Conservation (phyloP, 2,888 invertebrate species). For the Bellardia pandia region DNA sequence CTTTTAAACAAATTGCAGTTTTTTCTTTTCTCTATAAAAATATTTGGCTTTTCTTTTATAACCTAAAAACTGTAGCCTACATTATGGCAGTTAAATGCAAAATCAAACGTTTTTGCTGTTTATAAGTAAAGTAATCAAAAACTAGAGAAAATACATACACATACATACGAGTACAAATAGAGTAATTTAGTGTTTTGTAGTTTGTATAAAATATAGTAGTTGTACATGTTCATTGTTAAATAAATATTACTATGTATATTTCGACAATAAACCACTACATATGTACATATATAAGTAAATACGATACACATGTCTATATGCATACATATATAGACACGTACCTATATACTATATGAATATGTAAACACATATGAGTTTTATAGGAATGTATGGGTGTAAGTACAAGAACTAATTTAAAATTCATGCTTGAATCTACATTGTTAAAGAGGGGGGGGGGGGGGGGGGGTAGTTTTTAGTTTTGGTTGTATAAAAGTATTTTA, state of each 20-base stretch:
- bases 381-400: neutral
- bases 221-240: conserved; percentile 15
- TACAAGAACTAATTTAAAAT: conserved; percentile 41
- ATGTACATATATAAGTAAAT: neutral
- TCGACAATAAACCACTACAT: neutral
- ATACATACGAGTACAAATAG: neutral
- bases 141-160: neutral
- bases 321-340: neutral
- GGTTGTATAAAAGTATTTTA: neutral
- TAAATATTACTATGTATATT: conserved; percentile 13
- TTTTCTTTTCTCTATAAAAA: neutral
- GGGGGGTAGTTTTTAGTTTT: neutral
- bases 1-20: neutral
- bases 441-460: neutral
- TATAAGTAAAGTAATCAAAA: conserved; percentile 6
- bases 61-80: neutral
- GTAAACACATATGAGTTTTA: conserved; percentile 17
- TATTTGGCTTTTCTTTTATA: neutral
- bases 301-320: neutral
- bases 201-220: neutral
- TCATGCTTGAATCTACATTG: conserved; percentile 25
- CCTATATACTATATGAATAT: neutral
- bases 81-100: neutral
- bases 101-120: neutral
- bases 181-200: neutral